phyloP scores from a whole-genome alignment of 2,113 vertebrate genomes.

The Agelaius phoeniceus region DNA sequence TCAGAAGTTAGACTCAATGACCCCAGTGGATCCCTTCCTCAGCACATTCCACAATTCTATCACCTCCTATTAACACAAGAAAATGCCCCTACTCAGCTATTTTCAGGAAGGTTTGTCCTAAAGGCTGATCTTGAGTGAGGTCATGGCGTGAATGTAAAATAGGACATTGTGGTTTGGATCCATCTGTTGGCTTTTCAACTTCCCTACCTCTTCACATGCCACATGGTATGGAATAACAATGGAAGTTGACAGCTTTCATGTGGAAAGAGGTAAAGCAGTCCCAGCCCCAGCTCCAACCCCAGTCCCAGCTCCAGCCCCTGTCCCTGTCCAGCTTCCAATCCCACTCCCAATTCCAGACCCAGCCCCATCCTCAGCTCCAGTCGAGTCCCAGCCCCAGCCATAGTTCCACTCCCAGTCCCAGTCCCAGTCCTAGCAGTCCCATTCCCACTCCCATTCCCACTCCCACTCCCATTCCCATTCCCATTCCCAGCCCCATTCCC shows the following conservation, averaged over 20 bases:
- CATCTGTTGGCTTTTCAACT: background rate
- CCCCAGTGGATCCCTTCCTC: background rate
- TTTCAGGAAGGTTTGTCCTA: background rate
- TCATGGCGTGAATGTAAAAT: background rate
- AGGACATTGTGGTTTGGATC: background rate
- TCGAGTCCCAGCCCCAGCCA: rapidly evolving
- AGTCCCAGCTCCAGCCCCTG: background rate
- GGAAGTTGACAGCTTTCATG: background rate
- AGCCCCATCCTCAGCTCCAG: background rate
- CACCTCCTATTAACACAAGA: background rate
- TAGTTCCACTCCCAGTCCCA: background rate
- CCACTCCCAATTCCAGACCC: background rate
- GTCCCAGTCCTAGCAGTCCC: no score
- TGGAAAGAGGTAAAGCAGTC: background rate
- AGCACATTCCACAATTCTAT: background rate
- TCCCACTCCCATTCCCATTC: no score
- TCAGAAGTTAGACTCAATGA: rapidly evolving
- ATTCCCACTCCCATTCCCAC: no score
- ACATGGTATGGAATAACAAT: background rate
- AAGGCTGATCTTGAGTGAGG: background rate
- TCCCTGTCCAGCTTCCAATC: no score
- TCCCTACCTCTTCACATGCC: background rate
- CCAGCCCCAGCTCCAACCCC: background rate
- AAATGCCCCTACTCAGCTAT: background rate
- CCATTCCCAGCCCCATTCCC: background rate